Conservation (phyloP, 2,888 invertebrate genomes). For the Osmoderma eremita region DNA sequence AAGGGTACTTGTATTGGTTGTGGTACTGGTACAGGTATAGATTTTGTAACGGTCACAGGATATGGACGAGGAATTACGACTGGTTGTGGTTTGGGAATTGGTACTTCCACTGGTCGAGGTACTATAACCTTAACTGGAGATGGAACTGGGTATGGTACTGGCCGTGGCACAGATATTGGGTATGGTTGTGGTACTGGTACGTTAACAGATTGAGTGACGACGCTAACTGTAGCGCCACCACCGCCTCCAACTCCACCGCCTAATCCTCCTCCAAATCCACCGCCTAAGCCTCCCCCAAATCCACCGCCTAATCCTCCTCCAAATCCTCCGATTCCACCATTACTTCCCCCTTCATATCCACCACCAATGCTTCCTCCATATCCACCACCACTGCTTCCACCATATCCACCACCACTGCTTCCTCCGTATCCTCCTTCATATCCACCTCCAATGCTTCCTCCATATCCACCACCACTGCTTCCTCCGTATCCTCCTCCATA, state of each 20-base stretch:
- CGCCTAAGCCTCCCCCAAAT: constrained; percentile 36
- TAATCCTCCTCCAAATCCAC: constrained; percentile 30
- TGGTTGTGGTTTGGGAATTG: constrained; percentile 60
- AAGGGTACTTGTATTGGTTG: constrained; percentile 63
- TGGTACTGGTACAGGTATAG: constrained; percentile 67
- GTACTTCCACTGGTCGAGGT: constrained; percentile 61
- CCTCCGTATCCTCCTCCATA: constrained; percentile 47
- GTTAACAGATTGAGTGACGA: constrained; percentile 57
- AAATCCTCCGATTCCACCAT: constrained; percentile 42
- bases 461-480: constrained; percentile 39
- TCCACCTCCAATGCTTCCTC: constrained; percentile 36
- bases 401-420: constrained; percentile 39
- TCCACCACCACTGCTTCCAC: constrained; percentile 42
- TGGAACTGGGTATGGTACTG: constrained; percentile 67
- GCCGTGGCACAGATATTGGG: constrained; percentile 64
- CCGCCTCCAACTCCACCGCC: constrained; percentile 50
- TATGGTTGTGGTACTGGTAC: constrained; percentile 61
- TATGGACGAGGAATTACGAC: constrained; percentile 54
- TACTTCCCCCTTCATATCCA: constrained; percentile 41
- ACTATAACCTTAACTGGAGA: constrained; percentile 69
- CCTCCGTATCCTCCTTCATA: constrained; percentile 48
- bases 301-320: constrained; percentile 38
- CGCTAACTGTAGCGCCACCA: constrained; percentile 58
- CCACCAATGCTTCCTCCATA: constrained; percentile 43
- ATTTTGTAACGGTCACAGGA: constrained; percentile 56